phyloP scores from a whole-genome alignment of 1,140 invertebrate genomes.

The Aphelenchoides besseyi region DNA sequence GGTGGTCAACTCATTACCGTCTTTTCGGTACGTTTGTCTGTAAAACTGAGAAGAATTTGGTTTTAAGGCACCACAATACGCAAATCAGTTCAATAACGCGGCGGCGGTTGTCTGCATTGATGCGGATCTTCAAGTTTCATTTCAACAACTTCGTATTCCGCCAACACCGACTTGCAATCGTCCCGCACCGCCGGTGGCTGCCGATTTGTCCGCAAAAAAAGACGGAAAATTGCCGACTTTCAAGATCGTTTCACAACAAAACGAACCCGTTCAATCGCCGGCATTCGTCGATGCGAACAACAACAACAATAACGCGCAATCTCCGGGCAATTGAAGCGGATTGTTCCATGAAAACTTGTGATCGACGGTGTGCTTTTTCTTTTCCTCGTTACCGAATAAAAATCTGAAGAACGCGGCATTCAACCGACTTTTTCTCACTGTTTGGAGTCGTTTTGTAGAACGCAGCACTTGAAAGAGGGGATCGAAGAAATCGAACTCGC shows the following conservation, averaged over 20 bases:
- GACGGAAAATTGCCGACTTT: constrained; percentile 22
- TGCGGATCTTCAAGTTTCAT: constrained; percentile 38
- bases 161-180: constrained; percentile 37
- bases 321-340: neutral
- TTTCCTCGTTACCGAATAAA: too few relatives aligned
- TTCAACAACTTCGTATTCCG: constrained; percentile 33
- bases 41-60: too few relatives aligned
- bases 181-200: constrained; percentile 30
- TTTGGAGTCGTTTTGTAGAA: too few relatives aligned
- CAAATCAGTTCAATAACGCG: constrained; percentile 46
- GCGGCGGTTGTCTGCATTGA: constrained; percentile 51
- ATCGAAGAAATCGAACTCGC: too few relatives aligned
- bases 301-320: neutral
- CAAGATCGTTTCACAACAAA: constrained; percentile 24
- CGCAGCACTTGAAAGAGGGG: too few relatives aligned
- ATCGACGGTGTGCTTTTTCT: too few relatives aligned
- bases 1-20: constrained; percentile 45
- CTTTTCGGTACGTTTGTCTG: constrained; percentile 38
- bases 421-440: too few relatives aligned
- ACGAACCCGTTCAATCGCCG: neutral
- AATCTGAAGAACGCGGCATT: too few relatives aligned
- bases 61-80: constrained; percentile 40
- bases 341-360: too few relatives aligned
- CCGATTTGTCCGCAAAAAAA: constrained; percentile 24
- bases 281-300: neutral